Percentiles rank a stretch among this genome's conserved stretches.
Evolutionary conservation across 2,888 invertebrate genomes (phyloP).

Genomic region (Rotaria socialis): DNA sequence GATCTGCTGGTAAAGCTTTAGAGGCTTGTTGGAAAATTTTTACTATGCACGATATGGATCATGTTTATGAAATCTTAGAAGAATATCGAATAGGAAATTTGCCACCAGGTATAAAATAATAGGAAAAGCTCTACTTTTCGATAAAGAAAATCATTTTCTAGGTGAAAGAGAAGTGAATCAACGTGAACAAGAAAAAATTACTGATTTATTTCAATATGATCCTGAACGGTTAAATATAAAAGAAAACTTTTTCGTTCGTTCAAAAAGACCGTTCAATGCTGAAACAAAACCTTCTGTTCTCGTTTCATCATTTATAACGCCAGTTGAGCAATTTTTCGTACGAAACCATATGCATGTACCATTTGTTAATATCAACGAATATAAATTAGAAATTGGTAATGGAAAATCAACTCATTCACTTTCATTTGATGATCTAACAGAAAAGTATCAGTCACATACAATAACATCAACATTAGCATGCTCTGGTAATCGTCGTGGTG

Average conservation of each 20-base stretch:
- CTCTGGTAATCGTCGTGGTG: slow-evolving; percentile 87
- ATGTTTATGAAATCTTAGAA: slow-evolving; percentile 73
- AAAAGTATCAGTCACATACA: slow-evolving; percentile 68
- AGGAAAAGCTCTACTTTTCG: no score
- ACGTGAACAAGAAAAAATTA: slow-evolving; percentile 61
- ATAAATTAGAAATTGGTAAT: slow-evolving; percentile 68
- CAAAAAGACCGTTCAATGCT: slow-evolving; percentile 85
- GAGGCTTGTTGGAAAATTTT: slow-evolving; percentile 79
- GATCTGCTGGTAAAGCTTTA: slow-evolving; percentile 83
- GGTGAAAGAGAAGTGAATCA: slow-evolving; percentile 26
- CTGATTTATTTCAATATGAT: slow-evolving; percentile 61
- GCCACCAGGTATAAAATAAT: slow-evolving; percentile 63
- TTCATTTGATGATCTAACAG: slow-evolving; percentile 65
- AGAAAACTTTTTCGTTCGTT: slow-evolving; percentile 75
- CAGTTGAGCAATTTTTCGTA: slow-evolving; percentile 86
- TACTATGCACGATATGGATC: slow-evolving; percentile 64
- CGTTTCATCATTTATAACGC: slow-evolving; percentile 76
- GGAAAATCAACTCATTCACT: slow-evolving; percentile 62
- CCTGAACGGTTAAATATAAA: slow-evolving; percentile 65
- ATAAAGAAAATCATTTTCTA: background rate
- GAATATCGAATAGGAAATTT: slow-evolving; percentile 82
- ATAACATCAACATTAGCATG: slow-evolving; percentile 84
- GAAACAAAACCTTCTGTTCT: slow-evolving; percentile 77
- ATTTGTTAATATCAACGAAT: slow-evolving; percentile 64
- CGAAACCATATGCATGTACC: slow-evolving; percentile 96